Conservation (phyloP, 2,113 vertebrate species). For the Coracopsis vasa region DNA sequence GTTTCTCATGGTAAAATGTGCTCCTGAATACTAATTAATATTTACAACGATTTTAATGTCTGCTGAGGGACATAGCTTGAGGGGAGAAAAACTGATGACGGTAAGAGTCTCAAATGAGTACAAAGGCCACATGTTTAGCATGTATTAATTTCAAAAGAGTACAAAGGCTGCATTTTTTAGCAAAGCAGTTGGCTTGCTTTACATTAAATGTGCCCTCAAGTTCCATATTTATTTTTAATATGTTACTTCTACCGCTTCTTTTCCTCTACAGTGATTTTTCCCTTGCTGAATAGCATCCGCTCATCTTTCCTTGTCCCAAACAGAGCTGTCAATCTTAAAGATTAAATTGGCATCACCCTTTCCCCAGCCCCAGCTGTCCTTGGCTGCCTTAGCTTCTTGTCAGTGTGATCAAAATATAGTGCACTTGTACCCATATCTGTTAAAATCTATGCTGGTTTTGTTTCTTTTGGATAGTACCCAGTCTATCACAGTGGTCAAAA, state of each 20-base stretch:
- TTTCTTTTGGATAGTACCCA: background rate
- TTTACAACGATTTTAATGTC: background rate
- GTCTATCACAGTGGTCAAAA: background rate
- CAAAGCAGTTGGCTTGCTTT: constrained; percentile 12
- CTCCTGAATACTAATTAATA: background rate
- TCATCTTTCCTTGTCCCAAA: background rate
- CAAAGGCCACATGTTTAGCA: background rate
- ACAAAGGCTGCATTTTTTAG: constrained; percentile 17
- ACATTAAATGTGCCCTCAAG: constrained; percentile 4
- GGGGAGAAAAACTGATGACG: background rate
- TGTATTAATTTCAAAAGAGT: background rate
- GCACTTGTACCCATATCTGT: background rate
- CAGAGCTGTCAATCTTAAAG: background rate
- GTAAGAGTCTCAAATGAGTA: background rate
- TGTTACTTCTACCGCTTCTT: background rate
- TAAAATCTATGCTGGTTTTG: background rate
- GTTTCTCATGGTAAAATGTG: background rate
- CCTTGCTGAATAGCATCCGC: background rate
- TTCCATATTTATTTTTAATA: constrained; percentile 48
- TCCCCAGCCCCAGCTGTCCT: background rate
- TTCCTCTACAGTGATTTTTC: constrained; percentile 11
- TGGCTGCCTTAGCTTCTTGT: background rate
- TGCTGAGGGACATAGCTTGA: background rate
- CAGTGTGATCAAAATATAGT: background rate
- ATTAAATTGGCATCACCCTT: constrained; percentile 29